These are phyloP conservation scores for Blastobasis adustella DNA, from an alignment of 2,888 invertebrate genomes.

Conservation along the genomic window DNA sequence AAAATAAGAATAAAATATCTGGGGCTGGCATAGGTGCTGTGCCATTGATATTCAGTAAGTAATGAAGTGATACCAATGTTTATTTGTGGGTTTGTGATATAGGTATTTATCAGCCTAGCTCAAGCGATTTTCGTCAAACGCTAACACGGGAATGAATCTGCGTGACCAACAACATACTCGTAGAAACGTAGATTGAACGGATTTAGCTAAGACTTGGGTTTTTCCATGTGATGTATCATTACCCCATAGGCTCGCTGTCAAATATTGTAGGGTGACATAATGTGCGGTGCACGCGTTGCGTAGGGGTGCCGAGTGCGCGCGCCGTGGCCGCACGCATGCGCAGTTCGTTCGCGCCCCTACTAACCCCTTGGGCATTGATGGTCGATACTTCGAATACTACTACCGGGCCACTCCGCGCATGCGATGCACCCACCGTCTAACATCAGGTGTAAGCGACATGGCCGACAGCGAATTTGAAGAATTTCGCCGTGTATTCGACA, in stretches of 20 bases:
- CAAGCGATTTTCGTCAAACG: no score
- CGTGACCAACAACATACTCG: no score
- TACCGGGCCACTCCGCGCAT: slow-evolving; percentile 37
- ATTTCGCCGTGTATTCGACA: slow-evolving; percentile 90
- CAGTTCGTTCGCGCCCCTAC: slow-evolving; percentile 5
- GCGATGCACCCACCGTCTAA: slow-evolving; percentile 44
- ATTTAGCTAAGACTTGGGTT: no score
- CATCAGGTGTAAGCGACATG: slow-evolving; percentile 88
- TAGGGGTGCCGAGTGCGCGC: slow-evolving; percentile 16
- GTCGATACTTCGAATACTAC: slow-evolving; percentile 38
- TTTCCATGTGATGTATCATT: slow-evolving; percentile 46
- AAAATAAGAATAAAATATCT: no score
- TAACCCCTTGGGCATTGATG: no score
- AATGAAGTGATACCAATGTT: no score
- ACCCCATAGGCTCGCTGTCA: slow-evolving; percentile 1
- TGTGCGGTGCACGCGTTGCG: not conserved
- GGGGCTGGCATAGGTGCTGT: no score
- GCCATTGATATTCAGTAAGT: no score
- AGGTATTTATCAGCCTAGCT: no score
- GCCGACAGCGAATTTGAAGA: slow-evolving; percentile 96
- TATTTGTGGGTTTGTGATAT: no score
- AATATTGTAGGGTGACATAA: not conserved
- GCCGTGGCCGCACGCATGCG: slow-evolving; percentile 35
- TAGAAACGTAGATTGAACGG: no score
- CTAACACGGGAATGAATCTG: no score